A percentile compares a stretch with the other conserved stretches of the same genome.
Evolutionary conservation across 2,113 vertebrate genomes (phyloP).

Genomic region (Gorilla gorilla): DNA sequence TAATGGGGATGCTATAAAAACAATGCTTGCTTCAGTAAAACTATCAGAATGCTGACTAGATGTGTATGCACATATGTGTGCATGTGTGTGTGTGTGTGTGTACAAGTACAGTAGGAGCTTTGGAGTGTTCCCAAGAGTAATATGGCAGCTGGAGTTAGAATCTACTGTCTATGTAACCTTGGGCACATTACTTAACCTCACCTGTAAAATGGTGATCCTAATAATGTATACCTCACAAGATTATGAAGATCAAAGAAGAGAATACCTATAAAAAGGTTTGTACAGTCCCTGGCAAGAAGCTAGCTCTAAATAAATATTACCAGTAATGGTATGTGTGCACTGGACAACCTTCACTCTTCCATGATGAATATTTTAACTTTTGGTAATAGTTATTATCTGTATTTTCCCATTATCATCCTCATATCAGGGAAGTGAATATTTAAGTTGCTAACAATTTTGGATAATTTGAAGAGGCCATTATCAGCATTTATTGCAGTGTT

Average conservation of each 20-base stretch:
- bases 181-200: background rate
- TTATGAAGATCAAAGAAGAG: background rate
- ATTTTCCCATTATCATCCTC: background rate
- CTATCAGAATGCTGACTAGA: background rate
- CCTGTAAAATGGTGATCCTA: background rate
- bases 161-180: background rate
- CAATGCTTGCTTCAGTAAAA: background rate
- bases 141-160: background rate
- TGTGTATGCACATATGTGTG: background rate
- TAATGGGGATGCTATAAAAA: background rate
- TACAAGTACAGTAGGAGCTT: no score
- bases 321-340: background rate
- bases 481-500: background rate
- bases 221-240: no score
- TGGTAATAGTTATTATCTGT: background rate
- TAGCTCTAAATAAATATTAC: no score
- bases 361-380: background rate
- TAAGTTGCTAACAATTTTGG: background rate
- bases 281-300: background rate
- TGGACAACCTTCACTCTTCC: background rate
- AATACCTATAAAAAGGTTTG: no score
- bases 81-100: rapidly evolving
- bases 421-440: background rate
- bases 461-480: background rate
- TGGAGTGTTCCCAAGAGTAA: background rate